phyloP scores from a whole-genome alignment of 2,797 vertebrate species.

The Podargus strigoides region DNA sequence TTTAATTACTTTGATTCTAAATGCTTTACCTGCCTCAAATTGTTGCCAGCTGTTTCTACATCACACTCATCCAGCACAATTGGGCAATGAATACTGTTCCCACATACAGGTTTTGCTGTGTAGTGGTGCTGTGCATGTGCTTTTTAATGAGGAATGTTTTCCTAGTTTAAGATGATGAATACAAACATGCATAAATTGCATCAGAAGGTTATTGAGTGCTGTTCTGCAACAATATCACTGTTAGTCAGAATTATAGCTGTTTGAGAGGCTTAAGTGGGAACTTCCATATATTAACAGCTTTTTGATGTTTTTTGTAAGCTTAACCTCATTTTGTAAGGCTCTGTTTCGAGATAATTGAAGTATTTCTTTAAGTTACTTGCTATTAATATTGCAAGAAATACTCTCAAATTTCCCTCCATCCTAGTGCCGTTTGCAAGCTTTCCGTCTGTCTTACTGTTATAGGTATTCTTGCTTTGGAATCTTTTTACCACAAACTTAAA shows the following conservation, averaged over 20 bases:
- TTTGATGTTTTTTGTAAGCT: background rate
- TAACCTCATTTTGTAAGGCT: background rate
- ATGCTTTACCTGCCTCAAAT: background rate
- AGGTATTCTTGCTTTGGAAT: background rate
- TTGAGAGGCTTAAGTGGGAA: background rate
- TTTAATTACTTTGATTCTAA: background rate
- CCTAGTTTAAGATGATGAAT: background rate
- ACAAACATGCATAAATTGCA: background rate
- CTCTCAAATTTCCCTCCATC: background rate
- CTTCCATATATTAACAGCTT: background rate
- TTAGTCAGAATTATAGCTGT: background rate
- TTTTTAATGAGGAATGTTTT: background rate
- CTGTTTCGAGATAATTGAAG: background rate
- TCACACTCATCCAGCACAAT: accelerated
- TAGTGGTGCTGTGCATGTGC: background rate
- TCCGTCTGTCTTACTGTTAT: background rate
- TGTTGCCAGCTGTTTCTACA: background rate
- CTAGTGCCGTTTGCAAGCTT: background rate
- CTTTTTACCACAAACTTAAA: background rate
- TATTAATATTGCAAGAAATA: background rate
- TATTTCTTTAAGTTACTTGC: background rate
- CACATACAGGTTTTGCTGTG: background rate
- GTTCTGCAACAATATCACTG: background rate
- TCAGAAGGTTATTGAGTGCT: background rate
- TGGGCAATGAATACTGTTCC: background rate